Evolutionary conservation across 2,113 vertebrate genomes (phyloP).

Genomic region (Cyrtonyx montezumae): DNA sequence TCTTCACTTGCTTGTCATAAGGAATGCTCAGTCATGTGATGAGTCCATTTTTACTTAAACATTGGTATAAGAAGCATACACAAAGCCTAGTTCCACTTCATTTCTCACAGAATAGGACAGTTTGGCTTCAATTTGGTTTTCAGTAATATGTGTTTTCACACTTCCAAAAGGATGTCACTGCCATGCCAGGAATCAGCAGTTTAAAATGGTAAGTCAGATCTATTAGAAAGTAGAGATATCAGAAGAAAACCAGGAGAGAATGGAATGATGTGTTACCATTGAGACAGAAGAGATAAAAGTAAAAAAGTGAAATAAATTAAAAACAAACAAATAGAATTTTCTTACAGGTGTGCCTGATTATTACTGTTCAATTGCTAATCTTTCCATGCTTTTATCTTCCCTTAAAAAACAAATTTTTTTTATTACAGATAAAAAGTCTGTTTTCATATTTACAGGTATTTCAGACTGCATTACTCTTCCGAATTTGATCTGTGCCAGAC

Average conservation of each 20-base stretch:
- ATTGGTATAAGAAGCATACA: not conserved
- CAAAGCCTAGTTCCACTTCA: not conserved
- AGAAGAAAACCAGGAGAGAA: not conserved
- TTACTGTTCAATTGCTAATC: not conserved
- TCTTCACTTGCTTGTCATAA: not conserved
- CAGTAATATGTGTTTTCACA: not conserved
- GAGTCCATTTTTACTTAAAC: not conserved
- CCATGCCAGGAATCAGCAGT: not conserved
- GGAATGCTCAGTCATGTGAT: not conserved
- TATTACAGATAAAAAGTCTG: not conserved
- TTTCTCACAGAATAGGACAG: not conserved
- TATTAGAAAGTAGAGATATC: not conserved
- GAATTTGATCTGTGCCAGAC: not conserved
- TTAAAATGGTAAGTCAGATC: not conserved
- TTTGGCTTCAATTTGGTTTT: not conserved
- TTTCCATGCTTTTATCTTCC: not conserved
- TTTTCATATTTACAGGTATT: not conserved
- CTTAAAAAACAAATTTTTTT: not conserved
- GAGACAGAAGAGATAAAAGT: not conserved
- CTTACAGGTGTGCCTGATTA: not conserved
- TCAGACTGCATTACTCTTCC: not conserved
- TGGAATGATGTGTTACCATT: not conserved
- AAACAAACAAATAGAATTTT: not conserved
- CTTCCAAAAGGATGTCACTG: constrained; percentile 5
- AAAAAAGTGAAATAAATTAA: not conserved